phyloP scores from a whole-genome alignment of 2,113 vertebrate species.

The Plecotus auritus region DNA sequence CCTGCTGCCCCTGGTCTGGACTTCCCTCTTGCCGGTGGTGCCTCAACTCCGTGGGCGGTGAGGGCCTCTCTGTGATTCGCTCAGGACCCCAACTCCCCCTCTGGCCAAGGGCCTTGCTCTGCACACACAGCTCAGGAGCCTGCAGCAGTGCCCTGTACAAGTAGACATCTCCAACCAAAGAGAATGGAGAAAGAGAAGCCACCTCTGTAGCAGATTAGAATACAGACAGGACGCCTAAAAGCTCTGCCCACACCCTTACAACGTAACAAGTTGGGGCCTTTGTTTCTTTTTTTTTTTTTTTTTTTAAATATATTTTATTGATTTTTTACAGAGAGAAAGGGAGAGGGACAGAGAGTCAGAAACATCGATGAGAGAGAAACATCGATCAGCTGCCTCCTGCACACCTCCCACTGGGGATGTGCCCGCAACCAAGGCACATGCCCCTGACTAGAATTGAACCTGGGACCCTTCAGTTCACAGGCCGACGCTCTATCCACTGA shows the following conservation, averaged over 20 bases:
- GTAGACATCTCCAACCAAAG: neutral
- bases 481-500: too few species aligned
- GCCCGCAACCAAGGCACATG: too few species aligned
- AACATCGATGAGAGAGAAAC: too few species aligned
- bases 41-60: neutral
- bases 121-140: neutral
- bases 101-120: neutral
- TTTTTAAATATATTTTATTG: too few species aligned
- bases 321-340: too few species aligned
- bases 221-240: neutral
- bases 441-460: too few species aligned
- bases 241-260: neutral
- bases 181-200: neutral
- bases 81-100: neutral
- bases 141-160: neutral
- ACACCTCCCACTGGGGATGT: too few species aligned
- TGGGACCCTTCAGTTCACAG: too few species aligned
- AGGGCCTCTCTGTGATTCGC: neutral
- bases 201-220: neutral
- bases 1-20: neutral
- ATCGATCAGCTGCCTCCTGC: too few species aligned
- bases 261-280: rapidly evolving
- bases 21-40: neutral
- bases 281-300: too few species aligned
- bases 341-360: too few species aligned